Conservation (phyloP, 37 sponge, comb jelly and placozoan species). For the Tethya wilhelma region DNA sequence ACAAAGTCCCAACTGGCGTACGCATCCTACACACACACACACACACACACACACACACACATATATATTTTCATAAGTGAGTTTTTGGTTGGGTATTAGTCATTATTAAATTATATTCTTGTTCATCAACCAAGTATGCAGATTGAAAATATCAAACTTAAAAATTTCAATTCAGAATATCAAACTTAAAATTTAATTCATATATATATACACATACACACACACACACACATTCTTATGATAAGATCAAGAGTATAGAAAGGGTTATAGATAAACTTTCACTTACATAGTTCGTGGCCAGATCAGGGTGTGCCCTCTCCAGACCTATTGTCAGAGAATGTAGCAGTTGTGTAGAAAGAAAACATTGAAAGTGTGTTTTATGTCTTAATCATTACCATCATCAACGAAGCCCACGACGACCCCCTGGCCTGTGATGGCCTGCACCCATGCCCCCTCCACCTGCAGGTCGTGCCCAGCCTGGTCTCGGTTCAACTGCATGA, state of each 20-base stretch:
- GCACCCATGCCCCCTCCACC: constrained; percentile 79
- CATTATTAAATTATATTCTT: too few species aligned
- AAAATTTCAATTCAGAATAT: too few species aligned
- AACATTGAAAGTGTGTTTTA: neutral
- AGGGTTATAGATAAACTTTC: neutral
- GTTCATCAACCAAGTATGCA: too few species aligned
- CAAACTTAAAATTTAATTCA: too few species aligned
- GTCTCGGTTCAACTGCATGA: too few species aligned
- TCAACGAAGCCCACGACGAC: constrained; percentile 85
- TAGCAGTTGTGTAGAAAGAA: neutral
- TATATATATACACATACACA: constrained; percentile 3
- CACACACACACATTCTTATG: neutral
- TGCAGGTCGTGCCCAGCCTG: constrained; percentile 60
- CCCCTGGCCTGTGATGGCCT: constrained; percentile 73
- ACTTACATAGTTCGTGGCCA: constrained; percentile 79
- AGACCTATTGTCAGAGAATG: constrained; percentile 40
- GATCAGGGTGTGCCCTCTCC: constrained; percentile 73
- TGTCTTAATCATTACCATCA: constrained; percentile 58
- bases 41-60: neutral
- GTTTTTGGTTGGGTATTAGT: too few species aligned
- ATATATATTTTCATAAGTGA: too few species aligned
- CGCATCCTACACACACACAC: constrained; percentile 48
- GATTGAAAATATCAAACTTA: too few species aligned
- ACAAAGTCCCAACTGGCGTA: constrained; percentile 84
- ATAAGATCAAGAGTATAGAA: neutral